Conservation (phyloP, 2,888 invertebrate genomes). For the Agrochola circellaris region DNA sequence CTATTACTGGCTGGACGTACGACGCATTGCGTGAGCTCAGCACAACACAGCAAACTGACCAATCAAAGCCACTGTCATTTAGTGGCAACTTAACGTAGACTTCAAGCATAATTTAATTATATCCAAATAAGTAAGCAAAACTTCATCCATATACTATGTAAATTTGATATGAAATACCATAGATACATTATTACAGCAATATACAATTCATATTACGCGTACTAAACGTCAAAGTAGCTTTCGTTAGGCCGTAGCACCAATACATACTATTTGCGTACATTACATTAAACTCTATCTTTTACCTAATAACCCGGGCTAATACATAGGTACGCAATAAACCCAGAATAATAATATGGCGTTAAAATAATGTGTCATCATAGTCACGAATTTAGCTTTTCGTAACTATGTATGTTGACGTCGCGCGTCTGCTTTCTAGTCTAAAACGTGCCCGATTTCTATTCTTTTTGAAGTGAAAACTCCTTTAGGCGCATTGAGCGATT, state of each 20-base stretch:
- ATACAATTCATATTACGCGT: constrained; percentile 10
- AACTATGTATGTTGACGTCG: too few species aligned
- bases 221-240: constrained; percentile 14
- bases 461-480: too few species aligned
- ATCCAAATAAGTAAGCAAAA: neutral
- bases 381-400: neutral
- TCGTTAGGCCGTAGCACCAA: constrained; percentile 11
- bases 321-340: neutral
- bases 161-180: constrained; percentile 15
- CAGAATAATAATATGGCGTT: neutral
- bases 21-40: too few species aligned
- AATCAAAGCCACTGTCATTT: too few species aligned
- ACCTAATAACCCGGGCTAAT: constrained; percentile 10
- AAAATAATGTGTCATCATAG: neutral
- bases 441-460: neutral
- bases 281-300: constrained; percentile 3
- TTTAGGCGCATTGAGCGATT: too few species aligned
- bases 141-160: neutral
- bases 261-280: constrained; percentile 35
- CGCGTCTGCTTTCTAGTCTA: neutral
- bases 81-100: neutral
- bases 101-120: neutral
- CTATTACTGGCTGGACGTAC: too few species aligned
- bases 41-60: too few species aligned
- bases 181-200: constrained; percentile 12